Conservation (phyloP, 1,140 invertebrate species). For the Scylla paramamosain region DNA sequence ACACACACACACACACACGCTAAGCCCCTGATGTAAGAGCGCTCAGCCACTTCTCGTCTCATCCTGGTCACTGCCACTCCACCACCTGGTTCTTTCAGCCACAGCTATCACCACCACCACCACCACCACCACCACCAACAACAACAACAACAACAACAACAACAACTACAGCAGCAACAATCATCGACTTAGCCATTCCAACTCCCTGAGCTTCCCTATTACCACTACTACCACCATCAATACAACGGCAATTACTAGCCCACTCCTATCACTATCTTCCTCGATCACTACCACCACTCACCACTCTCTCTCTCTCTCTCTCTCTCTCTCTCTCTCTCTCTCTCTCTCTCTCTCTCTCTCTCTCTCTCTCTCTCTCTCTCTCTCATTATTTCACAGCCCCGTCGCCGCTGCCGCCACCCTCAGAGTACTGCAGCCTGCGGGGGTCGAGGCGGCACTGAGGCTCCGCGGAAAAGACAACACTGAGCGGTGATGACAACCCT, state of each 20-base stretch:
- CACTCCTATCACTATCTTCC: constrained; percentile 7
- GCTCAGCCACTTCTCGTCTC: not conserved
- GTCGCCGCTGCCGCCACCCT: not conserved
- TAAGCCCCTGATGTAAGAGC: constrained; percentile 40
- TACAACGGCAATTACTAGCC: constrained; percentile 25
- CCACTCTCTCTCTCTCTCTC: not conserved
- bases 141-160: constrained; percentile 27
- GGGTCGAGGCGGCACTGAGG: not conserved
- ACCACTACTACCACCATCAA: constrained; percentile 35
- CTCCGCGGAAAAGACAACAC: not conserved
- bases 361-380: not conserved
- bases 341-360: not conserved
- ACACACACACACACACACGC: not conserved
- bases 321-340: constrained; percentile 39
- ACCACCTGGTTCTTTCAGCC: constrained; percentile 19
- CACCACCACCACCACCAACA: not conserved
- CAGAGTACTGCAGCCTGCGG: not conserved
- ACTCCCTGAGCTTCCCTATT: constrained; percentile 10
- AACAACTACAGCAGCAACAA: not conserved
- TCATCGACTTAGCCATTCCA: not conserved
- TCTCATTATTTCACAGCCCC: not conserved
- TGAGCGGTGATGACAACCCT: not conserved
- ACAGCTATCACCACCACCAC: not conserved
- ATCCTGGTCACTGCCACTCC: constrained; percentile 40
- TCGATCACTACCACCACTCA: constrained; percentile 2